phyloP scores from a whole-genome alignment of 2,888 invertebrate genomes.

The Aromia moschata region DNA sequence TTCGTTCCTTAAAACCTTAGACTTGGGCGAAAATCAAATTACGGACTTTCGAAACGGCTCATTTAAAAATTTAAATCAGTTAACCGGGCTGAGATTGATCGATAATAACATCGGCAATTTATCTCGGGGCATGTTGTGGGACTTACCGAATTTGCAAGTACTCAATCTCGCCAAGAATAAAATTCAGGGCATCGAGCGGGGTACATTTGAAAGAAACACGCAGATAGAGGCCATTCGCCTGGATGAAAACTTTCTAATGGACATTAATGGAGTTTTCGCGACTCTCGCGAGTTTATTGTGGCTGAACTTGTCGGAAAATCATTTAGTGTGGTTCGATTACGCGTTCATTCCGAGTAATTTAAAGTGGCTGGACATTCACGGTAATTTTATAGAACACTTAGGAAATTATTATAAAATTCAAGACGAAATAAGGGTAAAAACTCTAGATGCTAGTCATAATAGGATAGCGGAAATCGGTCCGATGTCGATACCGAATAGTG shows the following conservation, averaged over 20 bases:
- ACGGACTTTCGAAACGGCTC: constrained; percentile 83
- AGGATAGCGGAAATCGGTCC: constrained; percentile 83
- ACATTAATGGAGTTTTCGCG: constrained; percentile 90
- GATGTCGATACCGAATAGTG: constrained; percentile 88
- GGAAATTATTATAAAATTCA: constrained; percentile 90
- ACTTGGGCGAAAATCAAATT: constrained; percentile 92
- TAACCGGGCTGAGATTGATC: constrained; percentile 87
- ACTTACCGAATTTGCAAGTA: constrained; percentile 83
- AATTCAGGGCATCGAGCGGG: constrained; percentile 84
- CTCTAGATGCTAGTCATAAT: constrained; percentile 90
- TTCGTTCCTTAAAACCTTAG: constrained; percentile 85
- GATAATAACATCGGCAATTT: constrained; percentile 90
- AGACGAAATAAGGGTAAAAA: constrained; percentile 82
- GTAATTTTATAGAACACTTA: constrained; percentile 87
- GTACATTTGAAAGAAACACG: constrained; percentile 82
- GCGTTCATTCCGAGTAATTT: constrained; percentile 90
- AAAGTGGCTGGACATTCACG: constrained; percentile 90
- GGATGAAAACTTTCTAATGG: constrained; percentile 87
- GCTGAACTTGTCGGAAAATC: constrained; percentile 91
- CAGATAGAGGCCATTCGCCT: constrained; percentile 87
- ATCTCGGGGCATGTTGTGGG: constrained; percentile 87
- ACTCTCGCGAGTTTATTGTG: constrained; percentile 85
- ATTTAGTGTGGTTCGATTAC: constrained; percentile 92
- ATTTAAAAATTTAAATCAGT: constrained; percentile 84
- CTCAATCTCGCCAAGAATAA: constrained; percentile 90